These are phyloP conservation scores for Leptatherina wallacei DNA, from an alignment of 2,797 vertebrate genomes.

Conservation along the genomic window DNA sequence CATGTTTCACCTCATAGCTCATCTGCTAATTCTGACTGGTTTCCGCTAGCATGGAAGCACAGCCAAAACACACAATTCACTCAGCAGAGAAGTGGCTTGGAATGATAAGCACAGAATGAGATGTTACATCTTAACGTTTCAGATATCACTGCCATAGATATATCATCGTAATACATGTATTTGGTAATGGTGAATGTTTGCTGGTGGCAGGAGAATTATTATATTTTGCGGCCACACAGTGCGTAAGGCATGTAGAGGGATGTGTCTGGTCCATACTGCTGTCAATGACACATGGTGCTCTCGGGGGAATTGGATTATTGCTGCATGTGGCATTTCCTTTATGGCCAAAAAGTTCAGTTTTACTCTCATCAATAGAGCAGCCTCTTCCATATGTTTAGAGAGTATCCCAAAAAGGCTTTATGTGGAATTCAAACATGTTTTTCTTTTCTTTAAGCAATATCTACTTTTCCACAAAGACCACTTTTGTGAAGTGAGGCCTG, in stretches of 20 bases:
- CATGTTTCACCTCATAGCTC: slow-evolving; percentile 69
- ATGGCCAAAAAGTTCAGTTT: not conserved
- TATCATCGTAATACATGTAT: slow-evolving; percentile 22
- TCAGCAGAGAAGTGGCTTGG: slow-evolving; percentile 49
- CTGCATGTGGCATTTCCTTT: not conserved
- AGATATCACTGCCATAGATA: slow-evolving; percentile 16
- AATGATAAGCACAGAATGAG: slow-evolving; percentile 39
- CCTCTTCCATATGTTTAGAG: not conserved
- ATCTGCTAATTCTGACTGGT: slow-evolving; percentile 64
- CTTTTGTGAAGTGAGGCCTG: not conserved
- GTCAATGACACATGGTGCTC: not conserved
- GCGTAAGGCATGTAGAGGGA: not conserved
- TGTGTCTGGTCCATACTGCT: not conserved
- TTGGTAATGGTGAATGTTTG: slow-evolving; percentile 22
- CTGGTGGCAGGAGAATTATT: not conserved
- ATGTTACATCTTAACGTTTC: slow-evolving; percentile 29
- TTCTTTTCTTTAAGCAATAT: not conserved
- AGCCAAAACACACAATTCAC: slow-evolving; percentile 60
- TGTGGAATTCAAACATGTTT: not conserved
- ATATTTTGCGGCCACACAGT: slow-evolving; percentile 7
- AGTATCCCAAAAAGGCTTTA: not conserved
- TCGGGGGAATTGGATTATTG: not conserved
- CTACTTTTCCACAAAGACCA: not conserved
- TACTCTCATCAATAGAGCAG: not conserved
- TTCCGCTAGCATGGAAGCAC: slow-evolving; percentile 63